phyloP scores from a whole-genome alignment of 1,140 invertebrate species.

The Scylla paramamosain region DNA sequence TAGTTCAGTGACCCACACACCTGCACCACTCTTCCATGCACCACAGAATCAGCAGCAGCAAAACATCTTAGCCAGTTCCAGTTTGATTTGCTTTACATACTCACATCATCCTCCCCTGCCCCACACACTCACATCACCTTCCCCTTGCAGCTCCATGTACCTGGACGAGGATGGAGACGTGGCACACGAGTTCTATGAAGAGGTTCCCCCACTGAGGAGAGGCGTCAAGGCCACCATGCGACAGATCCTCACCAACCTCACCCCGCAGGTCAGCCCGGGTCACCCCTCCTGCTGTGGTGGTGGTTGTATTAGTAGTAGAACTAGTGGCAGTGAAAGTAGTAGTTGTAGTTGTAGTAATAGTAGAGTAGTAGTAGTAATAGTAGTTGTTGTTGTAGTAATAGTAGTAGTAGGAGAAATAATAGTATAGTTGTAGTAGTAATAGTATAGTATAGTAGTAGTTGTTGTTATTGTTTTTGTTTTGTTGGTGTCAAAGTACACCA shows the following conservation, averaged over 20 bases:
- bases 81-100: no score
- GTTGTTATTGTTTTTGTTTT: neutral
- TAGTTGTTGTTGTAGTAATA: neutral
- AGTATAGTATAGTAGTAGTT: neutral
- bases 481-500: no score
- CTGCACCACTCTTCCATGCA: no score
- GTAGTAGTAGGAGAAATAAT: neutral
- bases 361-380: neutral
- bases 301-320: neutral
- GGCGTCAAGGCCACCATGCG: conserved; percentile 79
- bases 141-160: conserved; percentile 81
- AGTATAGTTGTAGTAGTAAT: neutral
- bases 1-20: no score
- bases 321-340: neutral
- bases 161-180: conserved; percentile 83
- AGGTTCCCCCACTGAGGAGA: conserved; percentile 79
- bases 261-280: conserved; percentile 79
- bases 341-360: neutral
- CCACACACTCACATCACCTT: conserved; percentile 30
- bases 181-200: conserved; percentile 82
- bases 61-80: no score
- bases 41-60: no score
- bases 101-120: no score
- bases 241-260: conserved; percentile 79
- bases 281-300: neutral